Evolutionary conservation across 2,888 invertebrate species (phyloP).

Genomic region (Temnothorax rugatulus): DNA sequence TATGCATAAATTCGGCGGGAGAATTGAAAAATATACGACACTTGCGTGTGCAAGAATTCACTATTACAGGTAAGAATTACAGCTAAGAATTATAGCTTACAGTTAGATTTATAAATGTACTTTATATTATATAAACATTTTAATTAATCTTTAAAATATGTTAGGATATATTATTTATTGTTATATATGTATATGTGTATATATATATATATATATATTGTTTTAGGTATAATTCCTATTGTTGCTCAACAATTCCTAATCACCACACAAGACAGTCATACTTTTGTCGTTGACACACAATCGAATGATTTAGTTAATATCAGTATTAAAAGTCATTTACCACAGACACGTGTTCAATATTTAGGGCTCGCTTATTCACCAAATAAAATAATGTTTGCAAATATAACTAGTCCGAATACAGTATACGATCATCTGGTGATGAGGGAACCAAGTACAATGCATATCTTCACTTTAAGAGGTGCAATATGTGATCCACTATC

Average conservation of each 20-base stretch:
- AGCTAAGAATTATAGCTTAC: background rate
- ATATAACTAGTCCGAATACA: constrained; percentile 80
- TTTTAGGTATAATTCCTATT: constrained; percentile 76
- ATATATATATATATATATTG: background rate
- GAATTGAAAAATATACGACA: constrained; percentile 67
- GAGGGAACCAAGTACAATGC: constrained; percentile 81
- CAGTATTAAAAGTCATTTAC: constrained; percentile 67
- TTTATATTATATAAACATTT: background rate
- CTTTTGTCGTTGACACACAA: constrained; percentile 67
- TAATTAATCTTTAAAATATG: constrained; percentile 15
- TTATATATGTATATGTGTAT: background rate
- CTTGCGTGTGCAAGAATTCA: constrained; percentile 75
- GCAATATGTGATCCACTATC: constrained; percentile 74
- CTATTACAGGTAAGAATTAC: constrained; percentile 79
- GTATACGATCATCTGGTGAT: constrained; percentile 83
- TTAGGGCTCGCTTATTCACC: constrained; percentile 80
- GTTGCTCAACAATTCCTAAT: constrained; percentile 72
- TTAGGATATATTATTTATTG: background rate
- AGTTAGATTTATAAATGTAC: constrained; percentile 16
- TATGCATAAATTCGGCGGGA: constrained; percentile 73
- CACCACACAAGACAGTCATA: constrained; percentile 77
- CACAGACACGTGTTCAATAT: constrained; percentile 76
- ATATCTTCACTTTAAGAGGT: constrained; percentile 77
- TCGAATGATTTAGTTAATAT: constrained; percentile 60
- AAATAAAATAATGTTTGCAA: constrained; percentile 76